Evolutionary conservation across 2,113 vertebrate genomes (phyloP), one percentile per base, ranked within the genome.

Genomic region (Chaenogobius annularis): DNA sequence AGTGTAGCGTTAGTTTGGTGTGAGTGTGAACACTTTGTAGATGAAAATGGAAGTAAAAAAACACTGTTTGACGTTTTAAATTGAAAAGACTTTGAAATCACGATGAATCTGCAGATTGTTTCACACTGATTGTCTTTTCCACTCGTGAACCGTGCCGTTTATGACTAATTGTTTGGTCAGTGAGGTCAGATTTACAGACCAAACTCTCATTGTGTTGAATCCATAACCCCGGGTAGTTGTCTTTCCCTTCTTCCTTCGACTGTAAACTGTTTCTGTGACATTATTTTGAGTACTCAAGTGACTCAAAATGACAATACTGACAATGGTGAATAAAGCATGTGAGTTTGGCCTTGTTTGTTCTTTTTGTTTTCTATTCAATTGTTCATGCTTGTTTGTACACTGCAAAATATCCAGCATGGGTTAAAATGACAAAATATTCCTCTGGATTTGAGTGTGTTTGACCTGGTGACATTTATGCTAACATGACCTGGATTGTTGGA

Each of bases 241-340:
- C 26, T 37, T 40, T 40, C 43, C 19, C 19, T 20, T 12, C 7
- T 20, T 63, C n/a, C 23, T 35, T 17, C 12, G 43, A 40, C 10
- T 9, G 26, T 31, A 61, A 61, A 61, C 58, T 17, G 14, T 61
- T 17, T n/a, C 9, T 61, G 23, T 61, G 1, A 43, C 14, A 8
- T 62, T 37, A 63, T n/a, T 63, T 63, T 63, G 61, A 63, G 35
- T 63, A 63, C 61, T 10, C 19, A n/a, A 3, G 35, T 40, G 19
- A 63, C 61, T 63, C 31, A 63, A 63, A 63, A 63, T 63, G 35
- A 63, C 58, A 8, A 9, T 8, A 13, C 20, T 13, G 22, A 35
- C 23, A 11, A n/a, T 37, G 10, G 31, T n/a, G 35, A 40, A 63
- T 43, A 19, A 63, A 63, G 61, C 61, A 63, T 63, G 59, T 19